Conservation (phyloP, 2,113 vertebrate genomes). For the Elgaria multicarinata region DNA sequence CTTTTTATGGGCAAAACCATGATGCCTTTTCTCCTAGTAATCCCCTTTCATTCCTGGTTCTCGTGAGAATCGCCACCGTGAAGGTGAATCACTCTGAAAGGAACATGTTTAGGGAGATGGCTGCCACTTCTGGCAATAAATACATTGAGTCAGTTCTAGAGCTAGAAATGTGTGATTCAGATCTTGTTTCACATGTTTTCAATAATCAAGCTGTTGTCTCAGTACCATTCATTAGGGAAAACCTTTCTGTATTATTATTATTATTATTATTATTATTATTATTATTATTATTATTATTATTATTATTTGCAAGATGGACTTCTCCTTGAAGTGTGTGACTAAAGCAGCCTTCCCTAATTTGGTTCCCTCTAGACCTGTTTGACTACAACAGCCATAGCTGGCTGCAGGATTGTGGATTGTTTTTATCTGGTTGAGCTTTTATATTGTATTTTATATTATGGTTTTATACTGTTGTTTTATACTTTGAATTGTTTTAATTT, state of each 20-base stretch:
- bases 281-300: too few relatives aligned
- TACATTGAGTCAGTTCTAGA: slow-evolving; percentile 38
- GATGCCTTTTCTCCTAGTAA: slow-evolving; percentile 36
- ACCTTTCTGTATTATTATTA: too few relatives aligned
- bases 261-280: too few relatives aligned
- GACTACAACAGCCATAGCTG: too few relatives aligned
- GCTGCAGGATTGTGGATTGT: too few relatives aligned
- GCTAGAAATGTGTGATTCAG: slow-evolving; percentile 19
- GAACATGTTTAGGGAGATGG: neutral
- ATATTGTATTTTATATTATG: too few relatives aligned
- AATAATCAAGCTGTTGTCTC: neutral
- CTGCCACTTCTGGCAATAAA: slow-evolving; percentile 10
- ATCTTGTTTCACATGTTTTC: neutral
- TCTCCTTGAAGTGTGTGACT: neutral
- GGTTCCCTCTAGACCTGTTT: too few relatives aligned
- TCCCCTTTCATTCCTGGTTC: slow-evolving; percentile 6
- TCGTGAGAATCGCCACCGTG: slow-evolving; percentile 7
- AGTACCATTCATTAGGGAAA: neutral
- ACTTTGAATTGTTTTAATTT: too few relatives aligned
- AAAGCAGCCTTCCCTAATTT: neutral
- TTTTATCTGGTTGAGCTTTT: too few relatives aligned
- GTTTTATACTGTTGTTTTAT: too few relatives aligned
- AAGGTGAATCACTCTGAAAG: slow-evolving; percentile 55
- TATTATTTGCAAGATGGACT: neutral
- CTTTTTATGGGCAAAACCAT: slow-evolving; percentile 55